phyloP scores from a whole-genome alignment of 2,113 vertebrate genomes.

The Pelmatolapia mariae region DNA sequence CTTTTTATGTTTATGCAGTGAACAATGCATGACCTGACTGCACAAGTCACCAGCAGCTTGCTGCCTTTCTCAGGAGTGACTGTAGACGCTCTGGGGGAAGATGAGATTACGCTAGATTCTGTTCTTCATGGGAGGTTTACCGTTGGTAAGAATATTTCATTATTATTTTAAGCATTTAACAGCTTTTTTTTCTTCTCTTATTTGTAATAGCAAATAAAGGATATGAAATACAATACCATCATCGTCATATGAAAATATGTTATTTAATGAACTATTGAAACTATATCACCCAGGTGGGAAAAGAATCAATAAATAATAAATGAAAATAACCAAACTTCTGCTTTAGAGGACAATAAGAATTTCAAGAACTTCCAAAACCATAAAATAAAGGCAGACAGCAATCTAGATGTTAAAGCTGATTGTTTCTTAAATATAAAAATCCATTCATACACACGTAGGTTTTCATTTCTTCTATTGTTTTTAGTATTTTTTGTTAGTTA shows the following conservation, averaged over 20 bases:
- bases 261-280: neutral
- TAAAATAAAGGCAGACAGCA: neutral
- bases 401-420: neutral
- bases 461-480: neutral
- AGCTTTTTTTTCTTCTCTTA: neutral
- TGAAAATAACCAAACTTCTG: neutral
- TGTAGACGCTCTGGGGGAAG: conserved; percentile 83
- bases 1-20: conserved; percentile 24
- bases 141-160: conserved; percentile 70
- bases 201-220: neutral
- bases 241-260: neutral
- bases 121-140: conserved; percentile 83
- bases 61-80: conserved; percentile 89
- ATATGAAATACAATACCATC: neutral
- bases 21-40: conserved; percentile 85
- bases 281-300: neutral
- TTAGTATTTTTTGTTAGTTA: neutral
- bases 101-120: conserved; percentile 81
- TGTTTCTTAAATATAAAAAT: neutral
- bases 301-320: neutral
- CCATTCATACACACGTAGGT: neutral
- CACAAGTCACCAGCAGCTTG: conserved; percentile 88
- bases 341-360: neutral
- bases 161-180: neutral
- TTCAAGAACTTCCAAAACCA: neutral